A percentile compares a stretch with the other conserved stretches of the same genome.
Evolutionary conservation across 1,140 invertebrate genomes (phyloP).

Genomic region (Ylistrum balloti): DNA sequence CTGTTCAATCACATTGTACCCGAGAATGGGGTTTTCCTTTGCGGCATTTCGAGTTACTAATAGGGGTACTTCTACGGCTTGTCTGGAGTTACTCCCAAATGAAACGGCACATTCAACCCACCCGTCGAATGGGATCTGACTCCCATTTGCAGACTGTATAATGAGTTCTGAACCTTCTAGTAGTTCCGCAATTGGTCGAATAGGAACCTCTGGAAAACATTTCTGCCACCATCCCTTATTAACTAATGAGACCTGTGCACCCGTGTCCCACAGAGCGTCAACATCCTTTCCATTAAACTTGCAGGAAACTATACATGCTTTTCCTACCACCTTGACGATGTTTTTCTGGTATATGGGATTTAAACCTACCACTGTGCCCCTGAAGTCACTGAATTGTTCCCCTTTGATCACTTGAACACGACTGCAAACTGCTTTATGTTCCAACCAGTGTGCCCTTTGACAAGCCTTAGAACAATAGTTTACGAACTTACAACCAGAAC

Average conservation of each 20-base stretch:
- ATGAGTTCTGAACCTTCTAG: too few relatives aligned
- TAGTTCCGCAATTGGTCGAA: neutral
- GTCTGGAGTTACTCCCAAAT: neutral
- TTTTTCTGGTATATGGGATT: neutral
- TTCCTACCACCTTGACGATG: too few relatives aligned
- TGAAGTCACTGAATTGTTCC: neutral
- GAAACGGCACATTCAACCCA: neutral
- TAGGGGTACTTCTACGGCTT: neutral
- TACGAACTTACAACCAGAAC: neutral
- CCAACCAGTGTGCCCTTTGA: neutral
- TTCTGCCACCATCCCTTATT: neutral
- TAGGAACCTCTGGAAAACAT: neutral
- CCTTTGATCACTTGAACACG: neutral
- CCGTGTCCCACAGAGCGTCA: conserved; percentile 41
- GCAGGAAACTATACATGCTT: conserved; percentile 42
- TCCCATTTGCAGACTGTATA: neutral
- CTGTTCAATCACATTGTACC: too few relatives aligned
- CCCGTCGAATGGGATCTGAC: too few relatives aligned
- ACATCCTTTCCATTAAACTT: neutral
- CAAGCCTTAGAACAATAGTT: neutral
- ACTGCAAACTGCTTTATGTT: neutral
- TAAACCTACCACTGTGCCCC: too few relatives aligned
- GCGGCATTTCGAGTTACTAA: neutral
- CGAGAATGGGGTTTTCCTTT: too few relatives aligned
- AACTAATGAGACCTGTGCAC: conserved; percentile 34